These are phyloP conservation scores for Lampris megalopsis DNA, from an alignment of 2,113 vertebrate species.

Conservation along the genomic window DNA sequence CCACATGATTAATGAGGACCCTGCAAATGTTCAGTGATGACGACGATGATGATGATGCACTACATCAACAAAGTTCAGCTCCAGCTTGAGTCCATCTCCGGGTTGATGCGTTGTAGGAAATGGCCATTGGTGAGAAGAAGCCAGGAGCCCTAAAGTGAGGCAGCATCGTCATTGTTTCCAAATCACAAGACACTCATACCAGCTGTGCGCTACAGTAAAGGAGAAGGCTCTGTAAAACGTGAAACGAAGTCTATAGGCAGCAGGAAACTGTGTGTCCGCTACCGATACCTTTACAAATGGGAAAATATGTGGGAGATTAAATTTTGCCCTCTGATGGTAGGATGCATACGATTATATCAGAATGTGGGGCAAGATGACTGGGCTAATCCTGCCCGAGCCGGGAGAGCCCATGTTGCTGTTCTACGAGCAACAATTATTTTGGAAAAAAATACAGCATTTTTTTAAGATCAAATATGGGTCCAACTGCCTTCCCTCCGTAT, in stretches of 20 bases:
- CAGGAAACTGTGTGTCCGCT: background rate
- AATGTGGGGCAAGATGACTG: conserved; percentile 57
- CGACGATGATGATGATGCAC: background rate
- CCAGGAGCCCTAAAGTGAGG: background rate
- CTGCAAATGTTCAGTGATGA: background rate
- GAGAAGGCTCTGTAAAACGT: too few relatives aligned
- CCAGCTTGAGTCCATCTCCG: conserved; percentile 15
- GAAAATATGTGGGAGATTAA: conserved; percentile 56
- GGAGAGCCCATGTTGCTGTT: conserved; percentile 7
- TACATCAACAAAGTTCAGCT: background rate
- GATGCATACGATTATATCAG: conserved; percentile 53
- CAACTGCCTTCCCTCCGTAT: background rate
- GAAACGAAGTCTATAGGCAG: too few relatives aligned
- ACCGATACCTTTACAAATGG: conserved; percentile 6
- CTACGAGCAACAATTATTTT: background rate
- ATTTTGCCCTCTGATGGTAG: conserved; percentile 36
- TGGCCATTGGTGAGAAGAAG: background rate
- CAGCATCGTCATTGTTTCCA: conserved; percentile 18
- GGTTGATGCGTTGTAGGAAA: background rate
- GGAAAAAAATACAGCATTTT: background rate
- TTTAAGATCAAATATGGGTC: background rate
- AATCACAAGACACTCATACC: background rate
- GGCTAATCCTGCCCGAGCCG: conserved; percentile 56
- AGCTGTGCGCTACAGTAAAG: background rate
- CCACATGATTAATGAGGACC: conserved; percentile 4